Evolutionary conservation across 2,113 vertebrate species (phyloP), one percentile per base, ranked within the genome.

Genomic region (Daphoenositta chrysoptera): DNA sequence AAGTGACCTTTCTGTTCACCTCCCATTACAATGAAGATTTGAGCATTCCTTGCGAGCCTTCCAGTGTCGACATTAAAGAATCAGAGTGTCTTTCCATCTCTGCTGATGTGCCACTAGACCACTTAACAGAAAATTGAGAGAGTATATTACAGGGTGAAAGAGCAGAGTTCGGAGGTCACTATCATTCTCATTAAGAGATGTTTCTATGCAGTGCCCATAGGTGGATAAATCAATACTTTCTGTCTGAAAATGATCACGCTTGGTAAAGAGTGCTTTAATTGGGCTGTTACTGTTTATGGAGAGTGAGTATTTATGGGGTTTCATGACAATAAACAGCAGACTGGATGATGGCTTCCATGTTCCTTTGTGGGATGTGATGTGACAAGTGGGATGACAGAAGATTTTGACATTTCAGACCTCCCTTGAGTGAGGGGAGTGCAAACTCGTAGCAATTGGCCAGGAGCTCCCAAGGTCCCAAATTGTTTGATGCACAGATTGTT

Each of bases 81-180:
- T 94, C 86, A 73, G 79, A 88, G 60, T 85, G 84, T 96, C 90
- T 94, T 96, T 96, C 97, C 96, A 51, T 97, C 94, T 97, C 94
- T 96, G 96, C 92, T 96, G 95, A 97, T 95, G 87, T 77, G 91
- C 92, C 89, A 83, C 94, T 88, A 79, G 87, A 89, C 94, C 96
- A 97, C 97, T 98, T 98, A 97, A 97, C 96, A 97, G 97, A 97
- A 97, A 97, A 97, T 92, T 94, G 97, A 97, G 97, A 97, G 96
- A 95, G 87, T 94, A 91, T 97, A 97, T 97, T 97, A 97, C 86
- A 35, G 91, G 93, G 97, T 96, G 88, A 98, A 97, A 96, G 96
- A 97, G 95, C 96, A 97, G 95, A 89, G 98, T 97, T 97, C 96
- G 88, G 86, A 95, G 97, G 97, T 98, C 94, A 42, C 95, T 97